phyloP scores from a whole-genome alignment of 2,888 invertebrate genomes.

The Volucella inflata region DNA sequence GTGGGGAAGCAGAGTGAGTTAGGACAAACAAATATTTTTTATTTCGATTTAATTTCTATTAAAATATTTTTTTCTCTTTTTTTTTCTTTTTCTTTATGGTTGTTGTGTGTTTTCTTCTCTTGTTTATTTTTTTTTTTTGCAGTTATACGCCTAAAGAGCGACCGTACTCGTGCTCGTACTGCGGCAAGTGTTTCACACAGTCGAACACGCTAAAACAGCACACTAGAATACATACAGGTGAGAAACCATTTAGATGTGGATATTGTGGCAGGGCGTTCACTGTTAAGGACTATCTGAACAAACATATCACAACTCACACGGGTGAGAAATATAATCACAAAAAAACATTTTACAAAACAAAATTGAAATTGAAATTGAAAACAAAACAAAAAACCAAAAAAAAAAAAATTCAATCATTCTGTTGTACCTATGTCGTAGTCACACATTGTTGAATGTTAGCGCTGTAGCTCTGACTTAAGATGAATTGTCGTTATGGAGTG shows the following conservation, averaged over 20 bases:
- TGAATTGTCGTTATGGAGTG: conserved; percentile 21
- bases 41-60: no score
- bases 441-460: conserved; percentile 46
- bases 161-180: conserved; percentile 83
- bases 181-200: conserved; percentile 83
- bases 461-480: conserved; percentile 18
- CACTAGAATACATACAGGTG: conserved; percentile 84
- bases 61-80: no score
- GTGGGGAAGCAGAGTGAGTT: conserved; percentile 83
- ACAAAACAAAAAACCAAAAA: no score
- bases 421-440: conserved; percentile 58
- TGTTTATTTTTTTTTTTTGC: conserved; percentile 65
- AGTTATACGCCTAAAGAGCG: conserved; percentile 84
- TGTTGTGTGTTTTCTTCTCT: no score
- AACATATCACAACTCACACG: conserved; percentile 84
- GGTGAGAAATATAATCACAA: conserved; percentile 79
- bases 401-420: conserved; percentile 43
- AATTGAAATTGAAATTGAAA: no score
- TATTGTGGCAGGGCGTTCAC: conserved; percentile 84
- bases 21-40: conserved; percentile 9
- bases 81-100: no score
- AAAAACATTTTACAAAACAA: conserved; percentile 65
- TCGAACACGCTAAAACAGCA: conserved; percentile 84
- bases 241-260: conserved; percentile 84
- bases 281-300: conserved; percentile 84